phyloP scores from a whole-genome alignment of 2,797 vertebrate species.

The Spinus pinus region DNA sequence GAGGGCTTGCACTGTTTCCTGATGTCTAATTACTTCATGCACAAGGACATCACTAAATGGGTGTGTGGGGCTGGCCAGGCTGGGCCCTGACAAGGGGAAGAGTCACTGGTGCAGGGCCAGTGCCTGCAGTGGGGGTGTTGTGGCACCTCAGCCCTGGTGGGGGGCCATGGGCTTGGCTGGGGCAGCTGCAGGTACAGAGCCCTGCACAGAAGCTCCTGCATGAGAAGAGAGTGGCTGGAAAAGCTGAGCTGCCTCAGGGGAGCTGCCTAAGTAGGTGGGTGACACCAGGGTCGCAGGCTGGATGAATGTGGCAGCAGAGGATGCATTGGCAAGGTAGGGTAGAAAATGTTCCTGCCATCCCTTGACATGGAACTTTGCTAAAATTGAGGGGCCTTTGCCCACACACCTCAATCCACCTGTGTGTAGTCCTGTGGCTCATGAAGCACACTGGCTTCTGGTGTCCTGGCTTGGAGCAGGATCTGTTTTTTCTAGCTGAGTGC shows the following conservation, averaged over 20 bases:
- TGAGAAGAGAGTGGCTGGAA: background rate
- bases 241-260: background rate
- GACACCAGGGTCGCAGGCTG: background rate
- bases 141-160: background rate
- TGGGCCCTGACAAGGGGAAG: background rate
- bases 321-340: background rate
- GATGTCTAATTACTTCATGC: background rate
- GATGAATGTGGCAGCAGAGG: background rate
- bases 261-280: rapidly evolving
- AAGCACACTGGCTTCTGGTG: rapidly evolving
- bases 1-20: background rate
- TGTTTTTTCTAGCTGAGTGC: background rate
- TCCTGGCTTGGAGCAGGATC: rapidly evolving
- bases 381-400: background rate
- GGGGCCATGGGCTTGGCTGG: background rate
- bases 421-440: background rate
- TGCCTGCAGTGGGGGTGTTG: background rate
- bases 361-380: no score
- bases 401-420: background rate
- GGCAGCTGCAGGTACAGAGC: background rate
- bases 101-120: no score
- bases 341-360: background rate
- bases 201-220: rapidly evolving
- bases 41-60: background rate
- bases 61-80: background rate